Conservation (phyloP, 2,888 invertebrate genomes). For the Trissolcus brochymenae region DNA sequence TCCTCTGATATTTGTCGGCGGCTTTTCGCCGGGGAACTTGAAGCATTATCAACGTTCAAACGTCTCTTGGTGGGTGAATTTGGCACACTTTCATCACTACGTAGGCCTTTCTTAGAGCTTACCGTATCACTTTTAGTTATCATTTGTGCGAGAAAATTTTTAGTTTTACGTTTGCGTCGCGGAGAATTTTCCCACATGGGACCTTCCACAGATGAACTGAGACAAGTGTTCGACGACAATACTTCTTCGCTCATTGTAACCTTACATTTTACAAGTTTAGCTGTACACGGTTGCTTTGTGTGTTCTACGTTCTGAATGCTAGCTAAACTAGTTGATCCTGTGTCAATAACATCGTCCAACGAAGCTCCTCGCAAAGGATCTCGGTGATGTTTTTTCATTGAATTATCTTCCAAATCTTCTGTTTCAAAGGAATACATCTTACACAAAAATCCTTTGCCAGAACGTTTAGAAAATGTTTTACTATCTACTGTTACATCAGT, state of each 20-base stretch:
- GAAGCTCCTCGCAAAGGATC: conserved; percentile 68
- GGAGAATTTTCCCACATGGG: conserved; percentile 69
- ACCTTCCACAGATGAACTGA: conserved; percentile 62
- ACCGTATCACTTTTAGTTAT: conserved; percentile 28
- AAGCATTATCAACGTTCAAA: conserved; percentile 37
- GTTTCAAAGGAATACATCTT: conserved; percentile 75
- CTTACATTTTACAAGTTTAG: conserved; percentile 70
- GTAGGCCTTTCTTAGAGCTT: conserved; percentile 50
- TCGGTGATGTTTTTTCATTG: conserved; percentile 59
- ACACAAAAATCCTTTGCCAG: conserved; percentile 70
- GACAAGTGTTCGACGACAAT: conserved; percentile 62
- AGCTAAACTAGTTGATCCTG: conserved; percentile 62
- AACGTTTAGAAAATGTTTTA: conserved; percentile 59
- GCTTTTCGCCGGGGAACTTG: conserved; percentile 48
- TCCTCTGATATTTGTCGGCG: conserved; percentile 68
- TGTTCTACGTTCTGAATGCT: conserved; percentile 38
- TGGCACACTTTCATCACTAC: conserved; percentile 64
- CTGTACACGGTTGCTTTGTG: conserved; percentile 58
- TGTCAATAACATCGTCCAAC: conserved; percentile 68
- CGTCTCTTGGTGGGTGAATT: conserved; percentile 69
- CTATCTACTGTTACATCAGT: conserved; percentile 2
- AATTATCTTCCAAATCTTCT: conserved; percentile 68
- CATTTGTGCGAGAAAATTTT: conserved; percentile 41
- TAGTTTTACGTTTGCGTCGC: conserved; percentile 55
- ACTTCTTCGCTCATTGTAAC: conserved; percentile 73